A percentile compares a stretch with the other conserved stretches of the same genome.
Evolutionary conservation across 2,113 vertebrate genomes (phyloP).

Genomic region (Dendrocopos noguchii): DNA sequence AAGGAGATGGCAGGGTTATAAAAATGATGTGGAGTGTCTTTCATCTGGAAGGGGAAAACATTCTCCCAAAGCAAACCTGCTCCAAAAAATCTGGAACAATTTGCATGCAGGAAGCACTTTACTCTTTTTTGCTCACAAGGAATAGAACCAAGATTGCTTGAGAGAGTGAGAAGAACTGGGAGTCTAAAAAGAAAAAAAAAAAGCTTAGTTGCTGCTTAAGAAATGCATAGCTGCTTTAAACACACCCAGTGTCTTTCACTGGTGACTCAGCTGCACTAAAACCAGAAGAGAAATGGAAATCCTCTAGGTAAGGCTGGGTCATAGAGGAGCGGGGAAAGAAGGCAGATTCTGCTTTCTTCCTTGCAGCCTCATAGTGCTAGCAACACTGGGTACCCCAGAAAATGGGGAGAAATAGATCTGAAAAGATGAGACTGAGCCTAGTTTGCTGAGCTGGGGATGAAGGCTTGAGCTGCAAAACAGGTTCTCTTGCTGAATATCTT

Average conservation of each 20-base stretch:
- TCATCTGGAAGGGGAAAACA: not conserved
- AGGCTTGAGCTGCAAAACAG: conserved; percentile 41
- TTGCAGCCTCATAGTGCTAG: not conserved
- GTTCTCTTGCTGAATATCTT: conserved; percentile 33
- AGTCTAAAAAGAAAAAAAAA: not conserved
- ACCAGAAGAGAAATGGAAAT: not conserved
- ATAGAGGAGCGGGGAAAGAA: not conserved
- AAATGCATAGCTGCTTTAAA: not conserved
- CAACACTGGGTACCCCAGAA: not conserved
- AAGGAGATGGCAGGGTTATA: not conserved
- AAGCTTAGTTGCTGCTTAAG: not conserved
- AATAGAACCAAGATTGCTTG: conserved; percentile 9
- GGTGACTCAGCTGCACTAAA: conserved; percentile 25
- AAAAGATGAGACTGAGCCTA: not conserved
- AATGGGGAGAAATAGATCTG: not conserved
- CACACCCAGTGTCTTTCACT: not conserved
- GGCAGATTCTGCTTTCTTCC: not conserved
- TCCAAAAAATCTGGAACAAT: conserved; percentile 69
- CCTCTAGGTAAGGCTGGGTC: not conserved
- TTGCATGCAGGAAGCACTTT: conserved; percentile 55
- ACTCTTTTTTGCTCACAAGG: conserved; percentile 14
- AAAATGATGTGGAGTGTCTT: conserved; percentile 13
- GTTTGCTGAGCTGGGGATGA: conserved; percentile 11
- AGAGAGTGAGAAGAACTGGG: conserved; percentile 6
- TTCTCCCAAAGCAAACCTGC: conserved; percentile 17